Percentiles rank a stretch among this genome's conserved stretches.
Evolutionary conservation across 2,888 invertebrate genomes (phyloP).

Genomic region (Drosophila engyochracea): DNA sequence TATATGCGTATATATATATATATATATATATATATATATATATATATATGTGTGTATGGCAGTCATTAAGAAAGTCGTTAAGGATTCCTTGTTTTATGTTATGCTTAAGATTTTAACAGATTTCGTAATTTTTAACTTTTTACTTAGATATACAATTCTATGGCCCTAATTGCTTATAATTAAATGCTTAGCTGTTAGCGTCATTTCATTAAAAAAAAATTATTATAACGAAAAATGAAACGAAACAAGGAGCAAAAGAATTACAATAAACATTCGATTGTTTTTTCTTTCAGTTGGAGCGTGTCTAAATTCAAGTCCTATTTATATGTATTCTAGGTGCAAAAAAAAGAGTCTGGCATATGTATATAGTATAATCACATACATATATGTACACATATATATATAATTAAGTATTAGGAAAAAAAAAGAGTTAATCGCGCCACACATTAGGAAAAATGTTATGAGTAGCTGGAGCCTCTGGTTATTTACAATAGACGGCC

Average conservation of each 20-base stretch:
- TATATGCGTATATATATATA: constrained; percentile 25
- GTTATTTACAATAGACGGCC: constrained; percentile 47
- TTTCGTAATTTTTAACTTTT: constrained; percentile 28
- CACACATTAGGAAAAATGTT: constrained; percentile 42
- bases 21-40: constrained; percentile 30
- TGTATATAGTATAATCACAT: constrained; percentile 18
- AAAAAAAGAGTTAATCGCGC: constrained; percentile 31
- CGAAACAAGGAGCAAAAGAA: constrained; percentile 1
- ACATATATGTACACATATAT: constrained; percentile 14
- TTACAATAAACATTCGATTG: constrained; percentile 31
- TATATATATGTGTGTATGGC: constrained; percentile 69
- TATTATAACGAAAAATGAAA: constrained; percentile 6
- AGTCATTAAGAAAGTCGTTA: constrained; percentile 81
- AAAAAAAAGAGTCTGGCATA: constrained; percentile 37
- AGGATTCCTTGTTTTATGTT: constrained; percentile 68
- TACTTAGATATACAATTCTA: constrained; percentile 56
- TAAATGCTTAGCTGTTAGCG: constrained; percentile 51
- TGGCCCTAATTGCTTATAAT: constrained; percentile 64
- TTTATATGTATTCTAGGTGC: constrained; percentile 40
- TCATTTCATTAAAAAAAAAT: constrained; percentile 45
- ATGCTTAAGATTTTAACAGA: constrained; percentile 48
- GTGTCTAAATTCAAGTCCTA: constrained; percentile 22
- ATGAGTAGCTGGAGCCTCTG: constrained; percentile 50
- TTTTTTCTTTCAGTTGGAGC: constrained; percentile 15
- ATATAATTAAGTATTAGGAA: constrained; percentile 25